Evolutionary conservation across 2,113 vertebrate genomes (phyloP).

Genomic region (Bagarius yarrelli): DNA sequence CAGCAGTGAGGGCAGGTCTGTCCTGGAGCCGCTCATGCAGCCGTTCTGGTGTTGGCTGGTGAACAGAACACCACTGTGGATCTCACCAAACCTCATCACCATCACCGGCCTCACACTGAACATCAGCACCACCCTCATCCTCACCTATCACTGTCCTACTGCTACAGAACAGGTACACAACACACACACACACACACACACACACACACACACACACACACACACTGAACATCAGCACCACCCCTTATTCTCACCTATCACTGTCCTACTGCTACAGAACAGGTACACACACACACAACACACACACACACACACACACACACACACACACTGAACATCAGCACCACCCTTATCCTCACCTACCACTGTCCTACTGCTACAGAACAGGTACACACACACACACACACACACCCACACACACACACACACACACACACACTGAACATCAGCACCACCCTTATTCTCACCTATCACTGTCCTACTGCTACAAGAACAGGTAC

Average conservation of each 20-base stretch:
- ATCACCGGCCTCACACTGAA: slow-evolving; percentile 82
- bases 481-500: no score
- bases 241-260: no score
- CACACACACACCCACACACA: background rate
- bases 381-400: slow-evolving; percentile 83
- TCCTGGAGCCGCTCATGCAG: slow-evolving; percentile 85
- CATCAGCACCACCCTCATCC: slow-evolving; percentile 79
- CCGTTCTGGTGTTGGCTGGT: slow-evolving; percentile 87
- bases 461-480: no score
- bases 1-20: slow-evolving; percentile 78
- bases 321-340: slow-evolving; percentile 79
- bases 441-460: background rate
- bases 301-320: no score
- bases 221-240: background rate
- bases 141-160: slow-evolving; percentile 84
- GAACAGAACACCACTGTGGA: slow-evolving; percentile 79
- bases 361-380: slow-evolving; percentile 86
- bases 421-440: background rate
- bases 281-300: no score
- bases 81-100: slow-evolving; percentile 87
- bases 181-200: background rate
- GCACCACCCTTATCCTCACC: slow-evolving; percentile 80
- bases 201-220: background rate
- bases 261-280: no score
- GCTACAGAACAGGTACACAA: slow-evolving; percentile 83